Base-by-base conservation (phyloP, 1,140 invertebrate genomes). In the Bombus consobrinus region DNA sequence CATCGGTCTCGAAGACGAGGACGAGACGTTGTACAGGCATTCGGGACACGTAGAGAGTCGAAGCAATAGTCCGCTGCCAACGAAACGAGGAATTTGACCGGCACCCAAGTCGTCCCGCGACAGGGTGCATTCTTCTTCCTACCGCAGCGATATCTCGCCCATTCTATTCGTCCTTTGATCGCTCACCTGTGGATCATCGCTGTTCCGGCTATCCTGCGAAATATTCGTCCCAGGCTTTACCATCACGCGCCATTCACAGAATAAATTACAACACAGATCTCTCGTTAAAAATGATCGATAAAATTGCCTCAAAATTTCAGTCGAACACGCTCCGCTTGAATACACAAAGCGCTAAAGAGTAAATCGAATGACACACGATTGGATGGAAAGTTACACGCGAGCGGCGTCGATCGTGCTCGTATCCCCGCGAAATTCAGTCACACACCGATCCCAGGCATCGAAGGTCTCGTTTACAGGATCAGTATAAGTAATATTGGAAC, bases 41-140 rank as follows among this genome's bases (percentile, higher is more conserved):
- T 93, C 91, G 79, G 72, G 86, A 90, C 92, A 93, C 91, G 91
- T 92, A 93, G 83, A 53, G 75, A 86, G 82, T 81, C 75, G 32
- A 89, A 76, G 86, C 92, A 92, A 91, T 91, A 92, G 90, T 91
- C 89, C 87, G 81, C 85, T 90, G 86, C 69, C 90, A 87, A 89
- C 89, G 90, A 90, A 88, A 92, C 90, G 92, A 92, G 88, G 85
- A 91, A 93, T 92, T 92, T 86, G 85, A 89, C 79, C 80, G 88
- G 85, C 89, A 90, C 88, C 88, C 83, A 66, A 88, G 87, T 83
- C 64, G 53, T 73, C 66, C 75, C 41, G 69, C 69, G 47, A 47
- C 83, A 32, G 37, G 41, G 15, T 18, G 66, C 72, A 41, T 85
- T 81, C 72, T 85, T 66, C n/a, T 43, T 81, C 53, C 43, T 13